Base-by-base conservation (phyloP, 2,113 vertebrate species). In the Scomber scombrus region DNA sequence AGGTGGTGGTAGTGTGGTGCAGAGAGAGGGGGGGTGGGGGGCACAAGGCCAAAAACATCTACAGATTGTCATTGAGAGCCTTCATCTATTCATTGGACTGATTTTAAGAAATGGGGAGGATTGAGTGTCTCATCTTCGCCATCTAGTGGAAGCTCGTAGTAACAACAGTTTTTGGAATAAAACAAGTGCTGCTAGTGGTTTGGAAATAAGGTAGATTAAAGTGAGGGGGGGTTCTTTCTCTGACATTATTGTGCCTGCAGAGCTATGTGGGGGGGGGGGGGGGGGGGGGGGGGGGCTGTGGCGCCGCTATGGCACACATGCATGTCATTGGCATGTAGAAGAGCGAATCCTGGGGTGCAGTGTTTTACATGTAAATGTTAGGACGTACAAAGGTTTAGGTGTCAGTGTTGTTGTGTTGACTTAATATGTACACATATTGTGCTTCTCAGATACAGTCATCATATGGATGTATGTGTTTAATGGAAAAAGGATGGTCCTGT, bases 301-400 rank as follows among this genome's bases (percentile, higher is more conserved):
- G 80, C 63, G 80, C 71, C 89, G 54, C 80, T 86, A 91, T 93
- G 92, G 93, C 94, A 94, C 90, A 71, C 75, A 67, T 46, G 85
- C 63, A 21, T 78, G 58, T 76, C 46, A 54, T 21, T 83, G 81
- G 86, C 78, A 60, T 83, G 82, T 65, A 54, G 12, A 64, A 19
- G 58, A 79, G 50, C 26, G 47, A 54, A 57, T 45, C 45, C 26
- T 40, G 10, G 19, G 61, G 77, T 50, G 64, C 21, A 62, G 56
- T 62, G 54, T 84, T 78, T 62, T 9, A 67, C 2, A 43, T 58
- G 70, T 57, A 57, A 13, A 77, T 82, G 68, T 55, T 26, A 14
- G 55, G 34, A 84, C 40, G 40, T 43, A 68, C 43, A 69, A 76
- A 76, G 58, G 50, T 73, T 23, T 64, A 23, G 40, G 54, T 69